Evolutionary conservation across 2,797 vertebrate species (phyloP).

Genomic region (Falco naumanni): DNA sequence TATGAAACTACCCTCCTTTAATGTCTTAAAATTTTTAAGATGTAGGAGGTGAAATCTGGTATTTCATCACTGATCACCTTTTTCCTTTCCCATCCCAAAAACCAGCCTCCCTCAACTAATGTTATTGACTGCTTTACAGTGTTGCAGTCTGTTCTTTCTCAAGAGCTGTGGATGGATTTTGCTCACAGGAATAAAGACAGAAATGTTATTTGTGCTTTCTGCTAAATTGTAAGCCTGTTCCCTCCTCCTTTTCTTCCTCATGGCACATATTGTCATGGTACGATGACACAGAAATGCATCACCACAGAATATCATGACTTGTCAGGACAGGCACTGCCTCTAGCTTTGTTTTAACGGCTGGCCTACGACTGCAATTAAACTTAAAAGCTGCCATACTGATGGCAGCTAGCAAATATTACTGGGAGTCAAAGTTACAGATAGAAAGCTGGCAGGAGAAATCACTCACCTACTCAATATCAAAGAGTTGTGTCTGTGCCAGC

Average conservation of each 20-base stretch:
- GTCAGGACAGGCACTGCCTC: neutral
- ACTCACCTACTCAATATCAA: slow-evolving; percentile 65
- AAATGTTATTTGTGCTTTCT: slow-evolving; percentile 30
- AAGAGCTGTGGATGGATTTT: neutral
- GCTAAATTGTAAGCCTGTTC: neutral
- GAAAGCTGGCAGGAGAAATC: slow-evolving; percentile 49
- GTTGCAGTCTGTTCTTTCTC: neutral
- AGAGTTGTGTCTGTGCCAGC: slow-evolving; percentile 36
- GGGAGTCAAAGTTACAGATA: slow-evolving; percentile 50
- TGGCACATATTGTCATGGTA: neutral
- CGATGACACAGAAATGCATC: slow-evolving; percentile 28
- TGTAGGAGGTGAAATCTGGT: neutral
- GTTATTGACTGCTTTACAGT: neutral
- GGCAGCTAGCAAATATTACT: slow-evolving; percentile 49
- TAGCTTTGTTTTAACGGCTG: slow-evolving; percentile 3
- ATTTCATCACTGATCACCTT: neutral
- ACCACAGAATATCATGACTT: slow-evolving; percentile 23
- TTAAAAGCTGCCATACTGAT: slow-evolving; percentile 8
- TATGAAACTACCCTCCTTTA: neutral
- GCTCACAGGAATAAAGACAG: neutral
- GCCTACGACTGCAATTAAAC: neutral
- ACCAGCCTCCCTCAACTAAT: neutral
- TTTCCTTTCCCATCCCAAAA: neutral
- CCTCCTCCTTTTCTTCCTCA: neutral
- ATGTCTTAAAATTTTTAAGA: neutral